Base-by-base conservation (phyloP, 2,113 vertebrate genomes). In the Varanus salvator region DNA sequence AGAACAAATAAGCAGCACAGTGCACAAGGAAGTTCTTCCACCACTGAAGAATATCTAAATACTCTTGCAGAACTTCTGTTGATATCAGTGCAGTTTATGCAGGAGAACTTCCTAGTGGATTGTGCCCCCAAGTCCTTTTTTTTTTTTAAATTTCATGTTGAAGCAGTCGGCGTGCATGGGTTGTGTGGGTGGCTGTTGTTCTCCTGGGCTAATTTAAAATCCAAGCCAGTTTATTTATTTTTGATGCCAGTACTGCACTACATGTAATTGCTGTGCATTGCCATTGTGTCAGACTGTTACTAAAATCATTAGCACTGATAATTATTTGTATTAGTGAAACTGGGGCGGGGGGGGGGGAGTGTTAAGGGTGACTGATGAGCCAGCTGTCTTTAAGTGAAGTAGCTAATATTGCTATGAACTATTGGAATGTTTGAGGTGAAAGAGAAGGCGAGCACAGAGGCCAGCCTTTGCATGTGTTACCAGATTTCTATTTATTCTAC, bases 401-500 rank as follows among this genome's bases (percentile, higher is more conserved):
- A 95, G 91, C 85, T 91, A 17, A 31, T 3, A 88, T 90, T 84
- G 80, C 87, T 77, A 75, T 74, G 85, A 90, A 94, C 94, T 90
- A 91, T 54, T 21, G 91, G 94, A 92, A 91, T 85, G 89, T 94
- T 90, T 87, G 94, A 86, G 90, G 92, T 91, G 77, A 91, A n/a
- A 29, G 75, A 54, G 75, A 6, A 31, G 27, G 69, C 4, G 71
- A 93, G 80, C 95, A 95, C 91, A 96, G 94, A 0, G 66, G 89
- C 93, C 86, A 69, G 82, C 90, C 92, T 78, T 89, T 96, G 92
- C 96, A 96, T 95, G 93, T 92, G 57, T 95, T 96, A 97, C 92
- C 92, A 96, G 86, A 94, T 93, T 95, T 93, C 94, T 97, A 93
- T 98, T 97, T 97, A 96, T 97, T 96, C 94, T 96, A 95, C 92